phyloP scores from a whole-genome alignment of 2,113 vertebrate genomes.

The Neomonachus schauinslandi region DNA sequence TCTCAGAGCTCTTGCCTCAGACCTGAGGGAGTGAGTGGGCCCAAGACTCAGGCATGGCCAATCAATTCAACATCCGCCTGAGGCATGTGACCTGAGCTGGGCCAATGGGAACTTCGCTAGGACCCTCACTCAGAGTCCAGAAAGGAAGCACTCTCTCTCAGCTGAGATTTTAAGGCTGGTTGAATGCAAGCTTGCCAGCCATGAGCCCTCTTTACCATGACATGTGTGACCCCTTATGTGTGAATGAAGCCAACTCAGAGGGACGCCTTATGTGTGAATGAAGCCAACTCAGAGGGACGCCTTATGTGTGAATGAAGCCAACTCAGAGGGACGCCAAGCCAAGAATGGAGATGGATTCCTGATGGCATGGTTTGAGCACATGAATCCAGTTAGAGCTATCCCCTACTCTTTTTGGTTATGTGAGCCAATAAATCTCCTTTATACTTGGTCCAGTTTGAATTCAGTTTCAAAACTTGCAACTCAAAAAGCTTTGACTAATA shows the following conservation, averaged over 20 bases:
- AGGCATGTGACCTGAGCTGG: background rate
- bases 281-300: background rate
- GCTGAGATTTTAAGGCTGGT: background rate
- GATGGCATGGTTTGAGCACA: background rate
- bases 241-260: background rate
- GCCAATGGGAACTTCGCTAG: background rate
- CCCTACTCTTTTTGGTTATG: background rate
- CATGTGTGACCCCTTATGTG: background rate
- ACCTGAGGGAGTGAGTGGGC: background rate
- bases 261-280: background rate
- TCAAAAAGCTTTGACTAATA: background rate
- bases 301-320: background rate
- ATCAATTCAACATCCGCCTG: background rate
- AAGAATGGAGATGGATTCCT: background rate
- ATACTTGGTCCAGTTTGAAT: conserved; percentile 16
- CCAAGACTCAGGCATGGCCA: background rate
- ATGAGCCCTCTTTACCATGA: background rate
- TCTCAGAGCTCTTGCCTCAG: background rate
- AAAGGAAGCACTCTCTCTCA: background rate
- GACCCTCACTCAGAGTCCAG: background rate
- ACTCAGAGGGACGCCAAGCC: background rate
- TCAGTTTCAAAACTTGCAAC: conserved; percentile 48
- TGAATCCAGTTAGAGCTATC: background rate
- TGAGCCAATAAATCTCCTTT: background rate
- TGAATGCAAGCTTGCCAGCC: background rate